Base-by-base conservation (phyloP, 2,888 invertebrate species). In the Orchesellides sinensis region DNA sequence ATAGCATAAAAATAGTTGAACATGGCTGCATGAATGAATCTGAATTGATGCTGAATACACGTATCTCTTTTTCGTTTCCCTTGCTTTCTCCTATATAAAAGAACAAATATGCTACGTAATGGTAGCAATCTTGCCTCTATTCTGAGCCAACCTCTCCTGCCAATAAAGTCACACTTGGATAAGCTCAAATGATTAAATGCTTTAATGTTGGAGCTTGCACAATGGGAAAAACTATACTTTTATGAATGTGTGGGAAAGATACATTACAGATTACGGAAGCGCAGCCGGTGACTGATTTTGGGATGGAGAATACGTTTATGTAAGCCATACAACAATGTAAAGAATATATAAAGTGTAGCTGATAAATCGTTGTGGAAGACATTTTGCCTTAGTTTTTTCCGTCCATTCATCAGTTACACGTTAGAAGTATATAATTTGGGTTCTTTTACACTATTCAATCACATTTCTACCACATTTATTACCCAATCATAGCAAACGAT, bases 131-230 rank as follows among this genome's bases (percentile, higher is more conserved):
- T 19, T 49, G 19, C 49, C 21, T 12, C 23, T n/a, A 29, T 40
- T 1, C 40, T 8, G n/a, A 40, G 14, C 54, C 25, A 49, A 12
- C 54, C 25, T 25, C 29, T 59, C 59, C 17, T 21, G 59, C 59
- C 59, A 59, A 59, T 59, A 59, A 59, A 32, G 29, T 29, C 29
- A 59, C 59, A 32, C 59, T n/a, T 59, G 59, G 59, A 17, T 59
- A 59, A 59, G 59, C 59, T 59, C 29, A 59, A 59, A 59, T 59
- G 59, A 59, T 59, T 59, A 59, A 59, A 59, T 59, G 59, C 32
- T 29, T 29, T 54, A 25, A 4, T 59, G 32, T 23, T 8, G 14
- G 29, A 54, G 52, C 6, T 8, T 25, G 27, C 10, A 21, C 25
- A 56, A 8, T 4, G 23, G 23, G 56, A 27, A 14, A 56, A 56